Conservation (phyloP, 2,797 vertebrate species). For the Sebastiscus albofasciatus region DNA sequence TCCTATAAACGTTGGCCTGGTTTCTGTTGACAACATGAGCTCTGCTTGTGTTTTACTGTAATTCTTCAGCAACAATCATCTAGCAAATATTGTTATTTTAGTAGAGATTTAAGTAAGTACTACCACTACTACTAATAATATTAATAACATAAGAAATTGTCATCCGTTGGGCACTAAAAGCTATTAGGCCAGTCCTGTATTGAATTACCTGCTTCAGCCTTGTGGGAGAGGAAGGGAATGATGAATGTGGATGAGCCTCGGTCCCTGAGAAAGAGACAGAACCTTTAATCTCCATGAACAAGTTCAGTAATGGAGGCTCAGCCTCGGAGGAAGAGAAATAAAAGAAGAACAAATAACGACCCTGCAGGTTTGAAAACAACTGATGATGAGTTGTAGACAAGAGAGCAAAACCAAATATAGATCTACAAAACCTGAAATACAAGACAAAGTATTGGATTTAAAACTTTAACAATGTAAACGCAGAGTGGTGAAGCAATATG, state of each 20-base stretch:
- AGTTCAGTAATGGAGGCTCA: background rate
- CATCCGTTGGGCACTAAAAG: background rate
- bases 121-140: background rate
- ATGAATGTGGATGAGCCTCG: background rate
- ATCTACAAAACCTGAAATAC: background rate
- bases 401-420: background rate
- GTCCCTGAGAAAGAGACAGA: background rate
- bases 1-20: background rate
- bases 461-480: background rate
- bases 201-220: background rate
- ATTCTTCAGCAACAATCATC: background rate
- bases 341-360: background rate
- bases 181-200: background rate
- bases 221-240: background rate
- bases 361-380: background rate
- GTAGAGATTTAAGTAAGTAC: background rate
- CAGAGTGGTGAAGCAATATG: background rate
- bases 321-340: background rate
- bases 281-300: background rate
- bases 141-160: background rate
- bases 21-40: background rate
- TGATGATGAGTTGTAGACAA: background rate
- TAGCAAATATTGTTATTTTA: background rate
- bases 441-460: background rate
- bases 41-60: background rate